These are phyloP conservation scores for human (Homo sapiens) DNA, from an alignment of 2,113 vertebrate genomes.

Conservation along the genomic window GRCh38 chr14:47651501-47652000, in stretches of 20 bases:
- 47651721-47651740: not conserved
- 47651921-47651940: not conserved
- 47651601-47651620: not conserved
- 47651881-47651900: not conserved
- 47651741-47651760: not conserved
- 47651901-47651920: not conserved
- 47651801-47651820: not conserved
- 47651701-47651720: not conserved
- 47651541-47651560: not conserved
- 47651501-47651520: not conserved
- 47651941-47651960: not conserved
- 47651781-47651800: not conserved
- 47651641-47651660: not conserved
- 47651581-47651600: not conserved
- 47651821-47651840: not conserved
- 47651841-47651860: too few relatives aligned
- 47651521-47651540: not conserved
- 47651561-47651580: not conserved
- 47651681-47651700: not conserved
- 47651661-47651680: not conserved
- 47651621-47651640: not conserved
- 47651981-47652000: not conserved
- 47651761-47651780: too few relatives aligned
- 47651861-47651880: not conserved
- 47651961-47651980: not conserved